Base-by-base conservation (phyloP, 2,888 invertebrate genomes). In the Rhamnusium bicolor region DNA sequence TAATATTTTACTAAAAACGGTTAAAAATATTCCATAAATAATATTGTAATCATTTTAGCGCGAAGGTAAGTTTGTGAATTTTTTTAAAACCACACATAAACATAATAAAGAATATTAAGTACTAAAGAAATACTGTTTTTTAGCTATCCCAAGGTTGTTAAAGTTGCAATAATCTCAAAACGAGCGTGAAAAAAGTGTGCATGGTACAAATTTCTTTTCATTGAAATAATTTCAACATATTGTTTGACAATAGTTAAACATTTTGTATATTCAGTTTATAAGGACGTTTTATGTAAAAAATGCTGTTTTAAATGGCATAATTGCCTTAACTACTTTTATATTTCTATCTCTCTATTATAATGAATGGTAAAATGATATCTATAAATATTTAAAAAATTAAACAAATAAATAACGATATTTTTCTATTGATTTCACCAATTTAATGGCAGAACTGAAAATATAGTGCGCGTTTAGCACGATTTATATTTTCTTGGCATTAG, bases 181-280 rank as follows among this genome's bases (percentile, higher is more conserved):
- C 24, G 54, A 54, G 47, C 58, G 67, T 69, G 58, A 60, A 47
- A n/a, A n/a, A 56, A 46, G 14, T 46, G 16, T 69, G 24, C 29
- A 60, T 32, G 40, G 40, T 49, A 21, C 49, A 47, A 60, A 29
- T 60, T 21, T 27, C 24, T 58, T 69, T 56, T 69, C 60, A 49
- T 60, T 47, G 56, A 56, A 68, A 46, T 14, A 10, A 21, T 69
- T 69, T 69, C 61, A 49, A 69, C 60, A 61, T 60, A n/a, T 66
- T 54, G 56, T 69, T 69, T 60, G 29, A 61, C 61, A 69, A 69
- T n/a, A n/a, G n/a, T 69, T 49, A 69, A 60, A 47, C 58, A 40
- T 68, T 68, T 68, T 40, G 14, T 21, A 51, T 18, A 21, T 51
- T 51, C 5, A 12, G 51, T 21, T n/a, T 16, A 21, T 16, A 18